These are phyloP conservation scores for Prunella strophiata DNA, from an alignment of 2,797 vertebrate genomes.

Conservation along the genomic window DNA sequence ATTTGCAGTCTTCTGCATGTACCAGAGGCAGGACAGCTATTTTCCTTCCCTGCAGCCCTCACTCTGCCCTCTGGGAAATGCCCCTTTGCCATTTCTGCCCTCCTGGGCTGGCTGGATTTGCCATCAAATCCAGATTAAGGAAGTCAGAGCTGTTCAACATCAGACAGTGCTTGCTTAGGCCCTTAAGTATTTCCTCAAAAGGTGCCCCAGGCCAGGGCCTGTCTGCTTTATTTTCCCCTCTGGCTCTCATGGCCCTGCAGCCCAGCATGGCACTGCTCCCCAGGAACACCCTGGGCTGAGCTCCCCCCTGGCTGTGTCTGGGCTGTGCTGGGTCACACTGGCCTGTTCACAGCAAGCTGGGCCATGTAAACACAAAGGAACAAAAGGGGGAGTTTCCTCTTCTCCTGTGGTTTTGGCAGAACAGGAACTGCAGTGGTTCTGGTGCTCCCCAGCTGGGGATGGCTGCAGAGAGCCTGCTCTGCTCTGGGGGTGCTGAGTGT, in stretches of 20 bases:
- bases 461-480: background rate
- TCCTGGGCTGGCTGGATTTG: background rate
- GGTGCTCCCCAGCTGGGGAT: background rate
- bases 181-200: background rate
- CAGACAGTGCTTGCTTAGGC: background rate
- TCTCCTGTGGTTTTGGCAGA: background rate
- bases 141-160: accelerated
- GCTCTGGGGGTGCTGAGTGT: background rate
- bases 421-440: background rate
- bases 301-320: background rate
- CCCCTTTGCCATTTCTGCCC: background rate
- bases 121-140: background rate
- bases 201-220: background rate
- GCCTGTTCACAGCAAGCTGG: background rate
- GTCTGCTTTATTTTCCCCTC: background rate
- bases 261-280: background rate
- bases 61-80: background rate
- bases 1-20: background rate
- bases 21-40: background rate
- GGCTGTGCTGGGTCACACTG: background rate
- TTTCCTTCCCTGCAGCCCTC: background rate
- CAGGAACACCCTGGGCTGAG: accelerated
- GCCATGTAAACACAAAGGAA: background rate
- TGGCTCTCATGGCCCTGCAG: background rate
- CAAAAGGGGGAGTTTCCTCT: background rate